phyloP scores from a whole-genome alignment of 1,140 invertebrate genomes.

The Physella acuta region DNA sequence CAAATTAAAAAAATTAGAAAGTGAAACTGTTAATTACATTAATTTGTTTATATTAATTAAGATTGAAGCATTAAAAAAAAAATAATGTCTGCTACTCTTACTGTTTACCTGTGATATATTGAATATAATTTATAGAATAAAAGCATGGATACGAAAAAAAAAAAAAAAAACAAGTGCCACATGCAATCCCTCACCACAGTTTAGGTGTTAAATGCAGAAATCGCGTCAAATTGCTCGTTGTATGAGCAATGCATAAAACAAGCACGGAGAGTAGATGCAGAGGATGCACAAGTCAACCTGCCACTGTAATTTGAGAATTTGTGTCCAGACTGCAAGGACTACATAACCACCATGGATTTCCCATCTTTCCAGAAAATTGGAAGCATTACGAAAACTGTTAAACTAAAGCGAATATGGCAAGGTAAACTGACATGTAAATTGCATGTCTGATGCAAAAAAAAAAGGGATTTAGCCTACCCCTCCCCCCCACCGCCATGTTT shows the following conservation, averaged over 20 bases:
- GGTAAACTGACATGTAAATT: slow-evolving; percentile 18
- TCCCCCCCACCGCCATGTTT: slow-evolving; percentile 36
- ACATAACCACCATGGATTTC: slow-evolving; percentile 76
- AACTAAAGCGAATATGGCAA: slow-evolving; percentile 31
- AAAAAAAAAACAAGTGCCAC: too few species aligned
- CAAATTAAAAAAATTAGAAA: too few species aligned
- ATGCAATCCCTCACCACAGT: slow-evolving; percentile 5
- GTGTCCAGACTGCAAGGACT: slow-evolving; percentile 87
- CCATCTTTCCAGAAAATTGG: slow-evolving; percentile 64
- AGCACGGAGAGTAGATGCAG: slow-evolving; percentile 17
- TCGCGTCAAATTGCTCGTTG: slow-evolving; percentile 16
- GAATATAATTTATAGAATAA: too few species aligned
- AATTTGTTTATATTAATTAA: too few species aligned
- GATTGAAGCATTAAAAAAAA: too few species aligned
- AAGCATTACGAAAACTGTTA: slow-evolving; percentile 54
- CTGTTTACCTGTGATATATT: too few species aligned
- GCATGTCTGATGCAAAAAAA: slow-evolving; percentile 37
- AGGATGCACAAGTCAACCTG: slow-evolving; percentile 61
- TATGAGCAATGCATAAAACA: slow-evolving; percentile 43
- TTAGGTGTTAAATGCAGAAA: slow-evolving; percentile 9
- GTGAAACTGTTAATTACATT: too few species aligned
- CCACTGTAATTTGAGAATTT: slow-evolving; percentile 88
- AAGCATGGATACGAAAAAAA: too few species aligned
- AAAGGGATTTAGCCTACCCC: slow-evolving; percentile 39
- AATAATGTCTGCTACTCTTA: too few species aligned